Evolutionary conservation across 2,113 vertebrate genomes (phyloP).

Genomic region (Coracopsis vasa): DNA sequence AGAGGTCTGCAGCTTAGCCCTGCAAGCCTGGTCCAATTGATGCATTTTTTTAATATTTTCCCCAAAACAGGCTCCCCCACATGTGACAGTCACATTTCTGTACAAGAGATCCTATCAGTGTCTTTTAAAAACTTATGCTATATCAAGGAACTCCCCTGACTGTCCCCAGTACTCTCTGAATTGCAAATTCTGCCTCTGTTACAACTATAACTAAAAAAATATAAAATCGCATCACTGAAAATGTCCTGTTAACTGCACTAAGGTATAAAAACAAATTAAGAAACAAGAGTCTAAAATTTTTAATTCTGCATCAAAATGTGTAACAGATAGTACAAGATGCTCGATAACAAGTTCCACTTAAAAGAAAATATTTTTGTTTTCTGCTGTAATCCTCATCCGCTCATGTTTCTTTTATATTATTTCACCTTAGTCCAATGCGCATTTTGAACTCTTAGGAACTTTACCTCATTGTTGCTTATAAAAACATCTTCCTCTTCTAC

Average conservation of each 20-base stretch:
- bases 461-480: background rate
- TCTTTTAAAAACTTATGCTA: background rate
- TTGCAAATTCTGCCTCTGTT: background rate
- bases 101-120: background rate
- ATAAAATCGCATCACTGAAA: background rate
- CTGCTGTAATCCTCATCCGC: background rate
- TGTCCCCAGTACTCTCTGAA: background rate
- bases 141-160: background rate
- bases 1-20: background rate
- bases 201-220: background rate
- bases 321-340: background rate
- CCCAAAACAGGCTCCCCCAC: background rate
- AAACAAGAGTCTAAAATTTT: background rate
- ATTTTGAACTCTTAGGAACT: background rate
- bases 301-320: background rate
- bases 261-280: conserved; percentile 8
- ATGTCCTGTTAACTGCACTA: background rate
- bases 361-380: background rate
- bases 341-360: background rate
- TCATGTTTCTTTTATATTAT: conserved; percentile 7
- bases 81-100: rapidly evolving
- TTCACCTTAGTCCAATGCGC: background rate
- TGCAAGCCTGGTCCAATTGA: background rate
- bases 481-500: background rate
- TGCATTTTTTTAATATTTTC: background rate